Percentiles rank a stretch among this genome's conserved stretches.
These are phyloP conservation scores for Lymantria monacha DNA, from an alignment of 2,888 invertebrate genomes.

Conservation along the genomic window DNA sequence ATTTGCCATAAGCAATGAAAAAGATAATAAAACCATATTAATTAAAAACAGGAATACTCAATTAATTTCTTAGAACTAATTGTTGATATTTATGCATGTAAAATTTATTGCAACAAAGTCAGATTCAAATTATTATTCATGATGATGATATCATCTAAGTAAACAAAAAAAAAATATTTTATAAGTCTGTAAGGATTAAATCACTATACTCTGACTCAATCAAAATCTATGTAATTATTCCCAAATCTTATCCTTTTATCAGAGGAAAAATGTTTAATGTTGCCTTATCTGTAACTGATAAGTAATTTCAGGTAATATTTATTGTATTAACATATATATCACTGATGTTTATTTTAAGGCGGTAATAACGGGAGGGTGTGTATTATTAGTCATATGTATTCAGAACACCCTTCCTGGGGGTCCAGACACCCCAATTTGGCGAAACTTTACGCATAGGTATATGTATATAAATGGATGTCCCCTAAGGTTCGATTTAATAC, in stretches of 20 bases:
- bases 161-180: too few relatives aligned
- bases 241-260: conserved; percentile 18
- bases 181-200: too few relatives aligned
- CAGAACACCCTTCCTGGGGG: conserved; percentile 45
- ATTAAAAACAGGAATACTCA: too few relatives aligned
- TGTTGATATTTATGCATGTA: too few relatives aligned
- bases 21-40: too few relatives aligned
- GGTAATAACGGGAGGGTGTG: conserved; percentile 18
- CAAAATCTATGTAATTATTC: conserved; percentile 11
- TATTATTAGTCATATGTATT: conserved; percentile 36
- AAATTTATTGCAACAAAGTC: too few relatives aligned
- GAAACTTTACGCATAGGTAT: conserved; percentile 40
- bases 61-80: too few relatives aligned
- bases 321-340: neutral
- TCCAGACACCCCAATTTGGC: conserved; percentile 53
- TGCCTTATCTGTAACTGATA: conserved; percentile 13
- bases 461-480: neutral
- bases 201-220: conserved; percentile 11
- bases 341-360: conserved; percentile 14
- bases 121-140: too few relatives aligned
- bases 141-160: too few relatives aligned
- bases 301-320: neutral
- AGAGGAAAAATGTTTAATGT: conserved; percentile 6
- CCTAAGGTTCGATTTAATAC: neutral
- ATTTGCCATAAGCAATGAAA: too few relatives aligned